Conservation (phyloP, 2,113 vertebrate species). For the Brachypteracias leptosomus region DNA sequence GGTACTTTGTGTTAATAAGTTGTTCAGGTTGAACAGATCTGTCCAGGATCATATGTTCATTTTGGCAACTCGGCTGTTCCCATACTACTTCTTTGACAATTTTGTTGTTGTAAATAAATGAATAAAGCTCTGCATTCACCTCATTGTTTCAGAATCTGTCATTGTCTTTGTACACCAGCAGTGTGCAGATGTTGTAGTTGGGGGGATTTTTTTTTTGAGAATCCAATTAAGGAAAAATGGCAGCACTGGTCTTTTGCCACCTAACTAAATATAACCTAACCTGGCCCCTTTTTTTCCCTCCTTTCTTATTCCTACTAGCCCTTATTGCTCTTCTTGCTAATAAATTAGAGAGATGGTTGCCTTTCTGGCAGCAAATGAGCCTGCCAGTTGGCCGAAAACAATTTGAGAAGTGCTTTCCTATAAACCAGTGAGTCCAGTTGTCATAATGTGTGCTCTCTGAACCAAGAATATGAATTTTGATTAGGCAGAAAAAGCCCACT, state of each 20-base stretch:
- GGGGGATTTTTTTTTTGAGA: not conserved
- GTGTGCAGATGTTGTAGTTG: not conserved
- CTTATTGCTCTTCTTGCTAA: not conserved
- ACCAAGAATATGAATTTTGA: not conserved
- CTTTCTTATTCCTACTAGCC: not conserved
- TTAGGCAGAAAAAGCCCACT: not conserved
- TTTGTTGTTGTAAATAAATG: not conserved
- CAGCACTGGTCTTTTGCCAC: fast-evolving
- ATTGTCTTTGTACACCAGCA: not conserved
- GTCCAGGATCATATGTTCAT: conserved; percentile 22
- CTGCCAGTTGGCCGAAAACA: not conserved
- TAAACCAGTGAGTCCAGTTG: not conserved
- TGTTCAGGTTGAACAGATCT: conserved; percentile 40
- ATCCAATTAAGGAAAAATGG: not conserved
- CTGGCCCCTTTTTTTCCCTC: not conserved
- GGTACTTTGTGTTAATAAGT: conserved; percentile 20
- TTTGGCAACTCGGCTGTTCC: not conserved
- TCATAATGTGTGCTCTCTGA: not conserved
- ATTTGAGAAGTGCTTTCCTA: not conserved
- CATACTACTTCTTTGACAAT: not conserved
- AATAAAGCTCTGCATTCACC: not conserved
- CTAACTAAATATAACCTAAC: not conserved
- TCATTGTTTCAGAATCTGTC: not conserved
- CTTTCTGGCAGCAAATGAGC: not conserved
- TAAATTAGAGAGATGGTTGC: not conserved